Base-by-base conservation (phyloP, 2,113 vertebrate genomes). In the Mellivora capensis region DNA sequence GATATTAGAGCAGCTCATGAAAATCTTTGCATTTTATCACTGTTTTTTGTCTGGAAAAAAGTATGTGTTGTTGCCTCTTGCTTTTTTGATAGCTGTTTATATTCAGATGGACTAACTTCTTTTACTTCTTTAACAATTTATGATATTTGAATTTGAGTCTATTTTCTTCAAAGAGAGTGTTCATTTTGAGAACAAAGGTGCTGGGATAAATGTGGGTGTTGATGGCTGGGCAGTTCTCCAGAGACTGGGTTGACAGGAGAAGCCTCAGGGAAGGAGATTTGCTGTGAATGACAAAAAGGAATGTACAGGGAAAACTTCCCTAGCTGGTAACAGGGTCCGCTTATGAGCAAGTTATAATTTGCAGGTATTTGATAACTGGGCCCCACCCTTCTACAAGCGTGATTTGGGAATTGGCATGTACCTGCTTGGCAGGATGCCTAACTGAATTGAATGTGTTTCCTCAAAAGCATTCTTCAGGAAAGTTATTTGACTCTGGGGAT, bases 331-430 rank as follows among this genome's bases (percentile, higher is more conserved):
- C 69, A 74, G 59, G 9, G 10, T 49, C 27, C 98, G 72, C 39
- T 74, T 96, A 77, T 69, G 83, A 96, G 17, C 42, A 72, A 39
- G n/a, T 81, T 97, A 59, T 76, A 95, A 85, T 98, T 97, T 97
- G 2, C 20, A 42, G 71, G 76, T 87, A 71, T 93, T 94, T 82
- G 59, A 95, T 82, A 91, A 14, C 18, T 71, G 31, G 74, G 57
- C 3, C 96, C 77, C 20, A 91, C n/a, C 25, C 27, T 90, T 57
- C 18, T 72, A 52, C 12, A 77, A 79, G 84, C 10, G 4, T 57
- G 23, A 76, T 47, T 61, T 62, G 49, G 59, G 54, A 62, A 67
- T 25, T 49, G 59, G 34, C 37, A 27, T 57, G 21, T 47, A 31
- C 18, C 29, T 79, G 20, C 10, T 57, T 91, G 84, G 12, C 84